Percentiles rank a stretch among this genome's conserved stretches.
Evolutionary conservation across 2,113 vertebrate genomes (phyloP).

Genomic region (Condylura cristata): DNA sequence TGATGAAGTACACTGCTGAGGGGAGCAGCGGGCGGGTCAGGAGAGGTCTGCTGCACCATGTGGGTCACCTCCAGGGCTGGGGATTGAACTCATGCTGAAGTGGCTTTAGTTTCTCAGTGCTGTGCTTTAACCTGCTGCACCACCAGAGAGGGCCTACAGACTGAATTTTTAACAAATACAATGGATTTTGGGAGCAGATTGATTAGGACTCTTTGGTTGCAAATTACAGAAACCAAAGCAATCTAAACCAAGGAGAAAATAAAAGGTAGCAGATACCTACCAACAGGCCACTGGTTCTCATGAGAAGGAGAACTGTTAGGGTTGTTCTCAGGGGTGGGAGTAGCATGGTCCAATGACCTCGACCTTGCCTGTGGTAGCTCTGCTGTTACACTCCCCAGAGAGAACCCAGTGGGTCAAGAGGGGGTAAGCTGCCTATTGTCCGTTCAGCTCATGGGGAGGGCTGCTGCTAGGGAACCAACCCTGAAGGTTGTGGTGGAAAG

Average conservation of each 20-base stretch:
- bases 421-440: background rate
- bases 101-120: no score
- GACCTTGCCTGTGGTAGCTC: background rate
- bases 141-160: no score
- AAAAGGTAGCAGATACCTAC: background rate
- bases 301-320: background rate
- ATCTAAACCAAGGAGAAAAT: background rate
- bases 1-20: no score
- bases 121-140: no score
- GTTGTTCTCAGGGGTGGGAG: background rate
- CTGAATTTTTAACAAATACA: background rate
- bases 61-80: no score
- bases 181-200: background rate
- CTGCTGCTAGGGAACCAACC: background rate
- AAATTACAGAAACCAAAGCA: conserved; percentile 28
- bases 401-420: background rate
- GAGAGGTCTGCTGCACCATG: no score
- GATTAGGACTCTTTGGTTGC: background rate
- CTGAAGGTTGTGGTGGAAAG: background rate
- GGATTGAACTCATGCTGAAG: no score
- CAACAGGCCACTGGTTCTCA: background rate
- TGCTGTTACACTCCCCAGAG: background rate
- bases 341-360: rapidly evolving
- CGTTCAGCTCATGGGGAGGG: background rate
- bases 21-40: no score